Base-by-base conservation (phyloP, 1,140 invertebrate genomes). In the Agrilus planipennis region DNA sequence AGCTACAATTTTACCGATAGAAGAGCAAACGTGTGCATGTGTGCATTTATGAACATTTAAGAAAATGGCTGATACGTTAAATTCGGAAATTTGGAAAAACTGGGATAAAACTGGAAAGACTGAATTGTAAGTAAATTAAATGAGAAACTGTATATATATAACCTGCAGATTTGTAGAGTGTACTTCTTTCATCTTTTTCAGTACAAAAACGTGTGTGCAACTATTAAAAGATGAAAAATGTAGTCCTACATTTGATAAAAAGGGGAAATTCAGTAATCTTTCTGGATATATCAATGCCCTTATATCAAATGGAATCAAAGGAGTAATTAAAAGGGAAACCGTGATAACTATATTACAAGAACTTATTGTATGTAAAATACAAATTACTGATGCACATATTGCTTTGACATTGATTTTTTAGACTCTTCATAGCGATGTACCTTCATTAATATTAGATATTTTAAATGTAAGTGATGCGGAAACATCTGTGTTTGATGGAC, bases 401-500 rank as follows among this genome's bases (percentile, higher is more conserved):
- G n/a, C n/a, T n/a, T 31, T 10, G 15, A 17, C 29, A 41, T 45
- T 45, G 46, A 56, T 64, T 44, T 63, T 65, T 35, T 60, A 81
- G 79, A 68, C 66, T 45, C 63, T 84, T 20, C 82, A 89, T 65
- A 67, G 71, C 31, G 81, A 84, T 52, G 72, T 87, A 56, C 75
- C 81, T 32, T 79, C 83, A 12, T 70, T 84, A 23, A 72, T 88
- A 42, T 67, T 86, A 41, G 86, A 89, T 62, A 72, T 87, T 35
- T 72, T 87, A 35, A 83, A 79, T 54, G 69, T 85, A 32, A 68
- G 84, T 37, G 87, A 91, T 68, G 77, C 78, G 25, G 83, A 89
- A 66, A 79, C 79, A 4, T 70, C 71, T 12, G 61, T 65, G 15
- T 68, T 52, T 46, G 65, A 70, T 30, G 60, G 62, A 17, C 63